Conservation (phyloP, 2,888 invertebrate species). For the Polydrusus pterygomalis region DNA sequence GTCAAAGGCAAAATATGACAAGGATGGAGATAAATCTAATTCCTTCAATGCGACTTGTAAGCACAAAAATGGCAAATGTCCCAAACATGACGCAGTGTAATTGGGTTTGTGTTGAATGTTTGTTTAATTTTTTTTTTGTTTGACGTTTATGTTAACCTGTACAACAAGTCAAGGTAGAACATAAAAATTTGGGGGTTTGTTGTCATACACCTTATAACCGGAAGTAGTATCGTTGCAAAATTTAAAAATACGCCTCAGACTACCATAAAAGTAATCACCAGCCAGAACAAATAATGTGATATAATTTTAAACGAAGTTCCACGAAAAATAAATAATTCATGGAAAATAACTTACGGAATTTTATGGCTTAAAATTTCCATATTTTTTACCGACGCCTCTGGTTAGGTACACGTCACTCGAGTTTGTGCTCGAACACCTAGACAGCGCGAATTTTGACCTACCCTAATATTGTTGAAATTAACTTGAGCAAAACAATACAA, state of each 20-base stretch:
- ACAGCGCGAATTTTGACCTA: constrained; percentile 30
- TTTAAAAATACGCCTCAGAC: background rate
- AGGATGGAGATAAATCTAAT: too few relatives aligned
- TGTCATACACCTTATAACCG: too few relatives aligned
- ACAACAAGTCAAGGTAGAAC: too few relatives aligned
- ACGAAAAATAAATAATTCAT: background rate
- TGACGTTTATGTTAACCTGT: too few relatives aligned
- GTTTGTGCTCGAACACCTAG: constrained; percentile 15
- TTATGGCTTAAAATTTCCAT: constrained; percentile 6
- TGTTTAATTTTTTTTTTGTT: too few relatives aligned
- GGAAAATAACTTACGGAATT: background rate
- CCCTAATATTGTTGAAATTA: constrained; percentile 33
- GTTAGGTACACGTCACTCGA: constrained; percentile 5
- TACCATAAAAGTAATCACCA: background rate
- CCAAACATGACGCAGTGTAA: too few relatives aligned
- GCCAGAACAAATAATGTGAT: background rate
- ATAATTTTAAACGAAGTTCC: background rate
- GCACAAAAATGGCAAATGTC: too few relatives aligned
- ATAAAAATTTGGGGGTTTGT: too few relatives aligned
- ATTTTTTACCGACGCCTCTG: constrained; percentile 1
- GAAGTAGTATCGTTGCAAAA: too few relatives aligned
- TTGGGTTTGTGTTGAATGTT: too few relatives aligned
- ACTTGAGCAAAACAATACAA: constrained; percentile 26
- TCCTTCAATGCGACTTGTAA: too few relatives aligned
- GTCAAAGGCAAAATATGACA: too few relatives aligned